These are phyloP conservation scores for Spilarctia lutea DNA, from an alignment of 2,888 invertebrate species.

Conservation along the genomic window DNA sequence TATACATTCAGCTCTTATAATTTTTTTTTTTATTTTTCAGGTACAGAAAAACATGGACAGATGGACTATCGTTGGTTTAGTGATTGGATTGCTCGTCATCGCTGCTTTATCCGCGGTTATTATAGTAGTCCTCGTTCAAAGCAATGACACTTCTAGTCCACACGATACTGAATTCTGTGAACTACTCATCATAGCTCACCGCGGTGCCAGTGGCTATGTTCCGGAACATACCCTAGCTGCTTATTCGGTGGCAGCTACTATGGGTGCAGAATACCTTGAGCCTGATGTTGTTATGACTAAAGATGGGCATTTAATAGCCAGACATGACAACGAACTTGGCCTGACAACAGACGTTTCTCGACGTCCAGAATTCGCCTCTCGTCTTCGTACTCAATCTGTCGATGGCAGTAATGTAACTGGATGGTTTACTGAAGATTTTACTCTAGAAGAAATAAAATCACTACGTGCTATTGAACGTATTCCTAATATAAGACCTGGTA, in stretches of 20 bases:
- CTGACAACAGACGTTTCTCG: constrained; percentile 72
- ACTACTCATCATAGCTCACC: constrained; percentile 75
- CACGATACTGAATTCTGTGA: constrained; percentile 66
- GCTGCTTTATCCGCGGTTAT: constrained; percentile 34
- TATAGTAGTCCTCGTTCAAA: constrained; percentile 40
- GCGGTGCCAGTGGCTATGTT: constrained; percentile 79
- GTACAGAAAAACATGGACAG: constrained; percentile 35
- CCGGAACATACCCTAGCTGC: constrained; percentile 81
- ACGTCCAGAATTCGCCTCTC: constrained; percentile 70
- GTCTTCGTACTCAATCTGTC: constrained; percentile 68
- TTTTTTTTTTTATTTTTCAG: neutral
- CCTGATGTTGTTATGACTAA: constrained; percentile 80
- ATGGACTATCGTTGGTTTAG: neutral
- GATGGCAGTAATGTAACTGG: constrained; percentile 68
- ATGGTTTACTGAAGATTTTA: constrained; percentile 83
- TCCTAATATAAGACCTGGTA: constrained; percentile 73
- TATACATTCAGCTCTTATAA: neutral
- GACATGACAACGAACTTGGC: constrained; percentile 79
- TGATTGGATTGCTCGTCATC: neutral
- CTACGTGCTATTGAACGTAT: constrained; percentile 76
- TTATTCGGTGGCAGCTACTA: constrained; percentile 76
- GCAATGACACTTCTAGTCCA: constrained; percentile 29
- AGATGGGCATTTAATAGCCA: constrained; percentile 75
- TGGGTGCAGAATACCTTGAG: constrained; percentile 81
- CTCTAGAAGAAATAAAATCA: constrained; percentile 76